These are phyloP conservation scores for Pluvialis apricaria DNA, from an alignment of 2,113 vertebrate species.

Conservation along the genomic window DNA sequence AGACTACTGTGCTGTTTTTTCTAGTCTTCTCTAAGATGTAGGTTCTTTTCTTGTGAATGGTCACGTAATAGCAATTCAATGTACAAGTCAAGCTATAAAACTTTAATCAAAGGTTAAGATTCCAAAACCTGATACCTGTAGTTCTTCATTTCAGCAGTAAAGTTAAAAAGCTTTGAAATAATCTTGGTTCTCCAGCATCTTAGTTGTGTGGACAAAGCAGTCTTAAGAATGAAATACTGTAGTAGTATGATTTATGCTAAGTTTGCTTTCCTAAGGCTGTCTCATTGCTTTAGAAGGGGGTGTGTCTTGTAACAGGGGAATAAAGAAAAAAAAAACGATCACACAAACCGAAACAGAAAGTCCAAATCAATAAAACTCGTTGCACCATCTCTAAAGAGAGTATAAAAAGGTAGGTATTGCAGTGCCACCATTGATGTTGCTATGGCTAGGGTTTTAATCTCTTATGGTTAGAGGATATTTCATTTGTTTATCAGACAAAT, in stretches of 20 bases:
- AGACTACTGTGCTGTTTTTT: not conserved
- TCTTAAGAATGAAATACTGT: not conserved
- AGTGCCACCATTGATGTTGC: not conserved
- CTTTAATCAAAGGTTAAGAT: not conserved
- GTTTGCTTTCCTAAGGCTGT: not conserved
- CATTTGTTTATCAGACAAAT: slow-evolving; percentile 2
- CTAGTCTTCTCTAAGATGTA: not conserved
- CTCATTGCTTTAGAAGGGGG: not conserved
- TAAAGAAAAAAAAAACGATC: not conserved
- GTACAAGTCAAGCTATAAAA: not conserved
- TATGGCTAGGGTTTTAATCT: not conserved
- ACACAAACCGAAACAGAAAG: not conserved
- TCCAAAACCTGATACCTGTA: not conserved
- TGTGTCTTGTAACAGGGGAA: not conserved
- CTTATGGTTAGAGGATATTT: not conserved
- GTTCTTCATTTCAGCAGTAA: not conserved
- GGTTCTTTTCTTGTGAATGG: not conserved
- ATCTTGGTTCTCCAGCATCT: not conserved
- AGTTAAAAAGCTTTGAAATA: not conserved
- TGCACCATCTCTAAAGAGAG: not conserved
- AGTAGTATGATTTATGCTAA: not conserved
- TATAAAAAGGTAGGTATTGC: not conserved
- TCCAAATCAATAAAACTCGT: not conserved
- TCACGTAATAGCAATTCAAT: not conserved
- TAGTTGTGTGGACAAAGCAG: not conserved